Conservation (phyloP, 2,113 vertebrate species). For the Cairina moschata region DNA sequence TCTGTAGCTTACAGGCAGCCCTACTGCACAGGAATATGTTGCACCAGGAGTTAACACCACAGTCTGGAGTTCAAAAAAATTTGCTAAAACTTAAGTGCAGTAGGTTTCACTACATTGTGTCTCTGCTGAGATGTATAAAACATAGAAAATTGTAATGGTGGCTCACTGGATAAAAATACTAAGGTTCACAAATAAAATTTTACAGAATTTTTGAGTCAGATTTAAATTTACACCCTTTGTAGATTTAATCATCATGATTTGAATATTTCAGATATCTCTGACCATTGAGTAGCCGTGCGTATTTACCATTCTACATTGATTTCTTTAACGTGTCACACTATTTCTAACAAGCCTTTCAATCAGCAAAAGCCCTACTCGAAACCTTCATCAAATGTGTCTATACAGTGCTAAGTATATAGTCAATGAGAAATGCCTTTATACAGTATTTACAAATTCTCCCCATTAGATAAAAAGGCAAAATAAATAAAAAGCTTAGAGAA, state of each 20-base stretch:
- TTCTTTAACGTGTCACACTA: not conserved
- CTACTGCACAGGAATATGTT: conserved; percentile 25
- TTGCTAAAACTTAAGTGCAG: conserved; percentile 45
- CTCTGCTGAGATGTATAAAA: conserved; percentile 72
- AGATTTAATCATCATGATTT: conserved; percentile 37
- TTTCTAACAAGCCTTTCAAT: conserved; percentile 48
- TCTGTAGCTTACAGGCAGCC: conserved; percentile 7
- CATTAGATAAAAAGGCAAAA: conserved; percentile 74
- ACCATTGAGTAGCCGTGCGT: not conserved
- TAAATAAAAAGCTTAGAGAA: conserved; percentile 77
- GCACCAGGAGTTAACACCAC: conserved; percentile 17
- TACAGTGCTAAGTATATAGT: conserved; percentile 69
- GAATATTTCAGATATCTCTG: not conserved
- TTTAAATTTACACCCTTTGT: conserved; percentile 37
- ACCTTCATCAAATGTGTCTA: conserved; percentile 65
- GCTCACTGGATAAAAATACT: conserved; percentile 64
- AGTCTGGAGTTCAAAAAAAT: conserved; percentile 29
- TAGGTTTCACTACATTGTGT: conserved; percentile 30
- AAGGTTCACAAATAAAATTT: conserved; percentile 49
- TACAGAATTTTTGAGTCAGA: conserved; percentile 39
- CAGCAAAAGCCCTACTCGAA: conserved; percentile 25
- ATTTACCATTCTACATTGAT: not conserved
- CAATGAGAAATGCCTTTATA: conserved; percentile 75
- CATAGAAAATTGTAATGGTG: conserved; percentile 68
- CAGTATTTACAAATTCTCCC: conserved; percentile 79